Evolutionary conservation across 2,113 vertebrate species (phyloP).

Genomic region (Hippocampus zosterae): DNA sequence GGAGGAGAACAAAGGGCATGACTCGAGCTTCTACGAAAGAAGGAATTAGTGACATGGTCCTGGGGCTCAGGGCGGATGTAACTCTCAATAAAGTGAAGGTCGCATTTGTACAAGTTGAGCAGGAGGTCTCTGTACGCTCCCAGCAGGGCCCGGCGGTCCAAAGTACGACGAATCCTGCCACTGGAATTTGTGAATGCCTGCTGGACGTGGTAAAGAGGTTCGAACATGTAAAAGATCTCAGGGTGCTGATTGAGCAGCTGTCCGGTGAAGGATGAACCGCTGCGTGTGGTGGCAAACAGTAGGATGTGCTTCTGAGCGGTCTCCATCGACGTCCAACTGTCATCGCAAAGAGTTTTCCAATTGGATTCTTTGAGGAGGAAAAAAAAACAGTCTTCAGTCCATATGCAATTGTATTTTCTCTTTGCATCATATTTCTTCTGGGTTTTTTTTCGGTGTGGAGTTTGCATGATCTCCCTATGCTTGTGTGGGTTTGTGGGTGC

Average conservation of each 20-base stretch:
- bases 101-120: conserved; percentile 75
- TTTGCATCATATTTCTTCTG: too few relatives aligned
- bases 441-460: too few relatives aligned
- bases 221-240: conserved; percentile 74
- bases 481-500: too few relatives aligned
- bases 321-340: conserved; percentile 38
- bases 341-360: conserved; percentile 67
- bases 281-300: conserved; percentile 76
- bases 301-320: conserved; percentile 69
- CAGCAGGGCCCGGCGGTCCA: conserved; percentile 69
- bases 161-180: conserved; percentile 48
- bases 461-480: too few relatives aligned
- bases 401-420: not conserved
- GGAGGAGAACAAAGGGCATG: conserved; percentile 76
- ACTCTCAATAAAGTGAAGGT: conserved; percentile 74
- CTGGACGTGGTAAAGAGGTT: conserved; percentile 78
- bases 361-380: conserved; percentile 53
- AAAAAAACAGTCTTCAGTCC: not conserved
- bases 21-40: conserved; percentile 75
- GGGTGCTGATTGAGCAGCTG: conserved; percentile 80
- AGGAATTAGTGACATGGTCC: conserved; percentile 68
- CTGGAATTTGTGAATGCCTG: conserved; percentile 73
- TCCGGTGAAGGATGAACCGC: conserved; percentile 78
- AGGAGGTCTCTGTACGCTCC: conserved; percentile 76
- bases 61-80: conserved; percentile 73